phyloP scores from a whole-genome alignment of 2,113 vertebrate genomes.

The Morone saxatilis region DNA sequence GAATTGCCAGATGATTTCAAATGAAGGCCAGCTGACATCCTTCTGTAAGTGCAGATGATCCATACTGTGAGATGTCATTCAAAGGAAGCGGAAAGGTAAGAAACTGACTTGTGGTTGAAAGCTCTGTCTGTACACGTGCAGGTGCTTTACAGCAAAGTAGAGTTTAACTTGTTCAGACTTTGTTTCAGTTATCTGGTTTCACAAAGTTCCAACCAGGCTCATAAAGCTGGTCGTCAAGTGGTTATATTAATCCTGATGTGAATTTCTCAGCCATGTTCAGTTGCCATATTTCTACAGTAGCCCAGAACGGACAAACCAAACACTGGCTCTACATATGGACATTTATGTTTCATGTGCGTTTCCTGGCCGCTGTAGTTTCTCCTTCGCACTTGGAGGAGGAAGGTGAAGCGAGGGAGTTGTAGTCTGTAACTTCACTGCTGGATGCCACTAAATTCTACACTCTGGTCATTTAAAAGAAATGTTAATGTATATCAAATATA shows the following conservation, averaged over 20 bases:
- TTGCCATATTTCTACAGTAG: no score
- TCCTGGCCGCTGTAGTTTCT: no score
- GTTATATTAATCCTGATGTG: background rate
- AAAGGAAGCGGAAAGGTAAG: background rate
- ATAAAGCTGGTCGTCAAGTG: background rate
- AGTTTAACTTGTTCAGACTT: background rate
- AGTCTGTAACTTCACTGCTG: no score
- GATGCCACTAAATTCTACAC: no score
- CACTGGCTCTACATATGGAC: no score
- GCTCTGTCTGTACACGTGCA: background rate
- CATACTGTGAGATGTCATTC: slow-evolving; percentile 27
- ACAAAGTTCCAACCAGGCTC: background rate
- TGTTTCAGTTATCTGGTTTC: background rate
- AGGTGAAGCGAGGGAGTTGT: no score
- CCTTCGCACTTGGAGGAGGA: no score
- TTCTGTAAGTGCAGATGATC: slow-evolving; percentile 52
- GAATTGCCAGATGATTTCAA: slow-evolving; percentile 71
- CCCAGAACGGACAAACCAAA: no score
- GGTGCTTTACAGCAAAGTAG: background rate
- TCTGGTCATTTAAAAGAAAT: no score
- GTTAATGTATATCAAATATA: no score
- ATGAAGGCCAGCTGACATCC: slow-evolving; percentile 68
- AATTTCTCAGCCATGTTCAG: no score
- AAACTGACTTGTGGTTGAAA: slow-evolving; percentile 16
- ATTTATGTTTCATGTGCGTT: no score